Evolutionary conservation across 64 coral and sea anemone species (phyloP).

Genomic region (Orbicella faveolata): DNA sequence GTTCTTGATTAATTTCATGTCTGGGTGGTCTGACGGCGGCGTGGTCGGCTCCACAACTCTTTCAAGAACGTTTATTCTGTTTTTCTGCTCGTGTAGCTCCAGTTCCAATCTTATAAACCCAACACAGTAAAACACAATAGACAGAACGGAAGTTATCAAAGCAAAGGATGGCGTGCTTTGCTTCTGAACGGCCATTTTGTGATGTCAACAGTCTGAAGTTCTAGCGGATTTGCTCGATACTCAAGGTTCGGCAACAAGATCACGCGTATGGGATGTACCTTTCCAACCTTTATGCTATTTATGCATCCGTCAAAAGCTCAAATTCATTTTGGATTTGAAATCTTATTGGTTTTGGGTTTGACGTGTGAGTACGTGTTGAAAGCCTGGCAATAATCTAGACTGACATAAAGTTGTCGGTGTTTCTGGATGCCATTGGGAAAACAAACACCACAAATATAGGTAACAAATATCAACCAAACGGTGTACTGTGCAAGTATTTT

Average conservation of each 20-base stretch:
- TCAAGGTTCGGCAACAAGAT: neutral
- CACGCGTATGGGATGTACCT: neutral
- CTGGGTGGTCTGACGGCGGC: too few species aligned
- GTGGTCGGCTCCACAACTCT: neutral
- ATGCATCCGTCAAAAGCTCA: neutral
- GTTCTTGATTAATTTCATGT: neutral
- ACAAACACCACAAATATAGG: too few species aligned
- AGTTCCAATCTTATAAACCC: conserved; percentile 57
- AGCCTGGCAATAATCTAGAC: too few species aligned
- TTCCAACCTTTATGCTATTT: too few species aligned
- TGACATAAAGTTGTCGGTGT: too few species aligned
- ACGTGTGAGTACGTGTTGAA: too few species aligned
- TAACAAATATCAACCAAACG: too few species aligned
- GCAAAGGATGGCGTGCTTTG: neutral
- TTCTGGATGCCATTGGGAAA: too few species aligned
- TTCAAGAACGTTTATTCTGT: conserved; percentile 31
- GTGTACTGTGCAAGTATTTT: too few species aligned
- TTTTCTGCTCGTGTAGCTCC: conserved; percentile 26
- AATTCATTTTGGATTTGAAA: neutral
- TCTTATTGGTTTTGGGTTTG: too few species aligned
- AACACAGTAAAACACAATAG: conserved; percentile 27
- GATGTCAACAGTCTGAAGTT: neutral
- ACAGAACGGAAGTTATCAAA: neutral
- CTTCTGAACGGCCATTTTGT: neutral
- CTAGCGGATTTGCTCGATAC: too few species aligned